Evolutionary conservation across 2,888 invertebrate species (phyloP).

Genomic region (Encarsia formosa): DNA sequence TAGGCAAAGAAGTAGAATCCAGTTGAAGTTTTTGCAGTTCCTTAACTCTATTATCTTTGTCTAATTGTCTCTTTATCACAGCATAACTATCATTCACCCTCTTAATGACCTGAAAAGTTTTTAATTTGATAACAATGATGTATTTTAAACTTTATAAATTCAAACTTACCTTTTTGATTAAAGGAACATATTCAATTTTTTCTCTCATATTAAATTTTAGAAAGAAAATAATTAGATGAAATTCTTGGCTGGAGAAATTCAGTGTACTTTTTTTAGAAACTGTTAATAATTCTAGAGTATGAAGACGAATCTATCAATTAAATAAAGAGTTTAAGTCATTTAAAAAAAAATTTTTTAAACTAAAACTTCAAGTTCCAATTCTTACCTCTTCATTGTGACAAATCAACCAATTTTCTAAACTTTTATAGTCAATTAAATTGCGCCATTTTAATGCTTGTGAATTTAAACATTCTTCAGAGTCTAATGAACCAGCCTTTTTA

Average conservation of each 20-base stretch:
- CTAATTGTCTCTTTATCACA: constrained; percentile 34
- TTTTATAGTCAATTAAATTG: constrained; percentile 54
- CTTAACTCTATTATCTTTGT: constrained; percentile 32
- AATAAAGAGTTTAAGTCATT: constrained; percentile 12
- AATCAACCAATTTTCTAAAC: constrained; percentile 57
- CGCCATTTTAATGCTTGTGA: constrained; percentile 52
- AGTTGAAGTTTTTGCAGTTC: constrained; percentile 22
- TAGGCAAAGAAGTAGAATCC: neutral
- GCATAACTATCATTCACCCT: constrained; percentile 55
- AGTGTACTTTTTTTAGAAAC: constrained; percentile 74
- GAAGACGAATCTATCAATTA: constrained; percentile 61
- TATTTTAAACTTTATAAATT: too few relatives aligned
- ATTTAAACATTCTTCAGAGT: constrained; percentile 30
- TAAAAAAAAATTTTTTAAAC: too few relatives aligned
- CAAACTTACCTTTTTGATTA: constrained; percentile 65
- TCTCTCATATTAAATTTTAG: constrained; percentile 67
- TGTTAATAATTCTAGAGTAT: constrained; percentile 66
- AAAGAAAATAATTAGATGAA: constrained; percentile 61
- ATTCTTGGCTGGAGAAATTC: constrained; percentile 58
- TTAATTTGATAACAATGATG: neutral
- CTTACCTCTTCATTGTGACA: constrained; percentile 61
- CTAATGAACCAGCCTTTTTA: constrained; percentile 38
- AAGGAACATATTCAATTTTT: constrained; percentile 64
- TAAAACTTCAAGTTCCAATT: too few relatives aligned
- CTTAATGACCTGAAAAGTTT: constrained; percentile 44